These are phyloP conservation scores for Pyrrhosoma nymphula DNA, from an alignment of 2,888 invertebrate genomes.

Conservation along the genomic window DNA sequence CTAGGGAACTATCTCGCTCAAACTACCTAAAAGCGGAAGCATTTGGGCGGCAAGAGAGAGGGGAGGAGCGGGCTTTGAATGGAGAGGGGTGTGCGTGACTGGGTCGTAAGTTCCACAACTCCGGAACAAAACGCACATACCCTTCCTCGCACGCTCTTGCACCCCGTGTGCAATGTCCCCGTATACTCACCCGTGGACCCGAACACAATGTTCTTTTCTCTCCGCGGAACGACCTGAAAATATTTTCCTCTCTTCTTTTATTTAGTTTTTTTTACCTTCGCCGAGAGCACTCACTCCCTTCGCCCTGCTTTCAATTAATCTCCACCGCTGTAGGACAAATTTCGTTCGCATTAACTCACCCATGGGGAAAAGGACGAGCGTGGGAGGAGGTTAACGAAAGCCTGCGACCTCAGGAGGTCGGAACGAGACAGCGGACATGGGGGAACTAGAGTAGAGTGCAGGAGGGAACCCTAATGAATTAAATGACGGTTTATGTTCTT, in stretches of 20 bases:
- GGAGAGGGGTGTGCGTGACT: background rate
- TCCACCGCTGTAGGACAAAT: slow-evolving; percentile 50
- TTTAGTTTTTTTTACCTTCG: background rate
- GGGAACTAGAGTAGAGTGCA: background rate
- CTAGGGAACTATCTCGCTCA: too few species aligned
- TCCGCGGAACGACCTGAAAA: slow-evolving; percentile 1
- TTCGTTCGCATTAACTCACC: slow-evolving; percentile 57
- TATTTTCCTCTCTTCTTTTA: background rate
- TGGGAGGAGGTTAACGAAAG: slow-evolving; percentile 45
- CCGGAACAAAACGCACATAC: background rate
- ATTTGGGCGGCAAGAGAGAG: too few species aligned
- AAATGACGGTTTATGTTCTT: background rate
- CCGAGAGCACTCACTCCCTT: background rate
- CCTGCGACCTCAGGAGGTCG: background rate
- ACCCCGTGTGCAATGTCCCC: background rate
- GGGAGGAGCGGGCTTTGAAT: background rate
- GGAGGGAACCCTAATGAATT: background rate
- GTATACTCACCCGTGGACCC: background rate
- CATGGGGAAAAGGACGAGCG: background rate
- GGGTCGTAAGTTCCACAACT: background rate
- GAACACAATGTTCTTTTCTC: slow-evolving; percentile 52
- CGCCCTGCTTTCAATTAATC: slow-evolving; percentile 48
- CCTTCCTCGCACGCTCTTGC: background rate
- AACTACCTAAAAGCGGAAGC: too few species aligned
- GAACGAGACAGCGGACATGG: background rate